Conservation (phyloP, 2,797 vertebrate genomes). For the Tachyglossus aculeatus region DNA sequence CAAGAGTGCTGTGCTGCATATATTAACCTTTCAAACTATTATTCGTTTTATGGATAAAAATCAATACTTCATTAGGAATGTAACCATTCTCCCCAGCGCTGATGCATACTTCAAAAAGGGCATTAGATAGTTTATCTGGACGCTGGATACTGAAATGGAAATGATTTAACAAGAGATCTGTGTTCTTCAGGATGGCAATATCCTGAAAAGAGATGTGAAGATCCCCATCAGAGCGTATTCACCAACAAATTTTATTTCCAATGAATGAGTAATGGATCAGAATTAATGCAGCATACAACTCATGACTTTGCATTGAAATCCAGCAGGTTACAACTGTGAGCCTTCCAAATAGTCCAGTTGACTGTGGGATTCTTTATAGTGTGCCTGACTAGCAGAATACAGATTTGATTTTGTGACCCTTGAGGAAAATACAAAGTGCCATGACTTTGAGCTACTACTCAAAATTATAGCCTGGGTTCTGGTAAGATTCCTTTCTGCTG, state of each 20-base stretch:
- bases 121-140: not conserved
- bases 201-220: not conserved
- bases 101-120: not conserved
- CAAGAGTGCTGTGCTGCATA: not conserved
- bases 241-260: constrained; percentile 44
- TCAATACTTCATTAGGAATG: no score
- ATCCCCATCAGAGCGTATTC: constrained; percentile 34
- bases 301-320: constrained; percentile 34
- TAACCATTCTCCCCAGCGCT: constrained; percentile 25
- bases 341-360: constrained; percentile 16
- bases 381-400: constrained; percentile 27
- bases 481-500: constrained; percentile 19
- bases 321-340: not conserved
- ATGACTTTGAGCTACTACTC: constrained; percentile 31
- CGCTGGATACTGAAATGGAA: constrained; percentile 14
- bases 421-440: constrained; percentile 34
- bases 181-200: constrained; percentile 15
- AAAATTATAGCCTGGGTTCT: constrained; percentile 38
- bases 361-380: not conserved
- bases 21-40: constrained; percentile 30
- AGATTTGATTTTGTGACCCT: constrained; percentile 20
- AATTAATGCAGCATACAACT: constrained; percentile 38
- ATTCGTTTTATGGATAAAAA: constrained; percentile 30
- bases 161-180: constrained; percentile 20
- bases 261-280: constrained; percentile 33